Conservation (phyloP, 2,888 invertebrate species). For the Fragum whitleyi region DNA sequence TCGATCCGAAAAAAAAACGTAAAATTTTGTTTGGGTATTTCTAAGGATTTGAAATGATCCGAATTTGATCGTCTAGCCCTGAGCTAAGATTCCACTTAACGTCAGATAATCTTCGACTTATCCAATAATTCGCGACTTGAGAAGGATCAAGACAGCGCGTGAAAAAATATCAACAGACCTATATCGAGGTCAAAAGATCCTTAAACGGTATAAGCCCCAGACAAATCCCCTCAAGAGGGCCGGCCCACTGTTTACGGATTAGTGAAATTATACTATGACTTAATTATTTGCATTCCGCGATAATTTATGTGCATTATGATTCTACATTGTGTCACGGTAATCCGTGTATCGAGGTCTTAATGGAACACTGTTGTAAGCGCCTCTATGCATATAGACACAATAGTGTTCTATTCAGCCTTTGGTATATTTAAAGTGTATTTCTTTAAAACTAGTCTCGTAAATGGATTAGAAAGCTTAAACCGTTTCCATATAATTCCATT, state of each 20-base stretch:
- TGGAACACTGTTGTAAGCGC: no score
- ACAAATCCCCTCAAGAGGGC: conserved; percentile 16
- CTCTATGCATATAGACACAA: no score
- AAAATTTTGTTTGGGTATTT: no score
- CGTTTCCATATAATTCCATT: no score
- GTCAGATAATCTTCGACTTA: background rate
- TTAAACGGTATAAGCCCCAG: background rate
- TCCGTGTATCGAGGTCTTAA: no score
- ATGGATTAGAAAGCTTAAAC: background rate
- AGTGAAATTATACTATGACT: conserved; percentile 8
- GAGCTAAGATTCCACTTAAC: no score
- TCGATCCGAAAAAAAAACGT: no score
- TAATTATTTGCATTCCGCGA: conserved; percentile 24
- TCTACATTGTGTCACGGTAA: background rate
- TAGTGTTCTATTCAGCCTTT: no score
- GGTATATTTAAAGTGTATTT: no score
- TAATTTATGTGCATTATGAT: conserved; percentile 6
- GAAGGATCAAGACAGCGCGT: background rate
- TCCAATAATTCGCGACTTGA: background rate
- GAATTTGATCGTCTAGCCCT: no score
- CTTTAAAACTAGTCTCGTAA: background rate
- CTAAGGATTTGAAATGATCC: no score
- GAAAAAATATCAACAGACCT: background rate
- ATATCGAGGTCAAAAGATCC: conserved; percentile 21
- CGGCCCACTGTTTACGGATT: background rate